Conservation (phyloP, 1,140 invertebrate genomes). For the Drosophila neocordata region DNA sequence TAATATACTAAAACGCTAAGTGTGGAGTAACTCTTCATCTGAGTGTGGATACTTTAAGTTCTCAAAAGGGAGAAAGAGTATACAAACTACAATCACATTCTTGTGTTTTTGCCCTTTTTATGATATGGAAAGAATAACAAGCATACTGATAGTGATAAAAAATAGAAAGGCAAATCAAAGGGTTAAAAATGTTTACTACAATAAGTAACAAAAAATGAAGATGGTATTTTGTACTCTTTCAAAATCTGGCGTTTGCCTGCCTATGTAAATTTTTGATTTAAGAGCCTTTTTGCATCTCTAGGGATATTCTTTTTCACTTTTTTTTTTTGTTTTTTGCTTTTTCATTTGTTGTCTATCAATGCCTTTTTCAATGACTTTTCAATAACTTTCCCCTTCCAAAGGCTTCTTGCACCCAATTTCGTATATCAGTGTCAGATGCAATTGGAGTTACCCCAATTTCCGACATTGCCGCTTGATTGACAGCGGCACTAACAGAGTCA, state of each 20-base stretch:
- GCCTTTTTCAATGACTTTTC: neutral
- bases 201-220: neutral
- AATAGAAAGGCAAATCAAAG: too few relatives aligned
- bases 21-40: too few relatives aligned
- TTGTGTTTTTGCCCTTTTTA: too few relatives aligned
- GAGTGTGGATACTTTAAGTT: too few relatives aligned
- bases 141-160: too few relatives aligned
- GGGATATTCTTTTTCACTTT: neutral
- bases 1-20: too few relatives aligned
- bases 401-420: constrained; percentile 24
- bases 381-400: neutral
- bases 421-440: constrained; percentile 20
- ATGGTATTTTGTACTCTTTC: too few relatives aligned
- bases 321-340: neutral
- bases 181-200: neutral
- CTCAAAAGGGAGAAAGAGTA: too few relatives aligned
- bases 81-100: too few relatives aligned
- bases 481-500: constrained; percentile 32
- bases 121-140: too few relatives aligned
- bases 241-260: neutral
- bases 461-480: constrained; percentile 51
- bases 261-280: neutral
- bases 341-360: neutral
- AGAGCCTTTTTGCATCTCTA: neutral
- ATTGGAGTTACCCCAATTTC: constrained; percentile 16